These are phyloP conservation scores for Tetrao urogallus DNA, from an alignment of 2,113 vertebrate genomes.

Conservation along the genomic window DNA sequence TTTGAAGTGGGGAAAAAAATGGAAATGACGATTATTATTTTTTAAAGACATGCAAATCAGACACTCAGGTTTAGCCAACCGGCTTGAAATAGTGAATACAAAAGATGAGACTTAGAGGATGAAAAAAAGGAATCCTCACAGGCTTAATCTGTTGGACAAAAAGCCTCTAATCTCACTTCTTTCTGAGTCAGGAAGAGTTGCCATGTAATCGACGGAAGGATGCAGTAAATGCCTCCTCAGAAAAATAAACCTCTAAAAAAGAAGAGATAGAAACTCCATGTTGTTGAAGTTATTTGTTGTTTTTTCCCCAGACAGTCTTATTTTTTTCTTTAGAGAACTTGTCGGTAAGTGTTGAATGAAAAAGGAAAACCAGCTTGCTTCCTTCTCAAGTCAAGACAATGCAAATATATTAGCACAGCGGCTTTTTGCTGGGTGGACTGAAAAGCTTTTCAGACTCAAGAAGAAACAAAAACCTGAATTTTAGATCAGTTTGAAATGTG, in stretches of 20 bases:
- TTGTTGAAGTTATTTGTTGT: slow-evolving; percentile 1
- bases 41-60: slow-evolving; percentile 38
- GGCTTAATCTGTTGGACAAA: slow-evolving; percentile 40
- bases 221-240: slow-evolving; percentile 17
- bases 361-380: slow-evolving; percentile 34
- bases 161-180: slow-evolving; percentile 35
- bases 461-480: neutral
- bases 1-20: slow-evolving; percentile 26
- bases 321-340: slow-evolving; percentile 65
- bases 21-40: neutral
- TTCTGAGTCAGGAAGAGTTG: slow-evolving; percentile 36
- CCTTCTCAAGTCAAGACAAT: neutral
- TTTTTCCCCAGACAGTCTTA: slow-evolving; percentile 29
- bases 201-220: slow-evolving; percentile 36
- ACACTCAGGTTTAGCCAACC: slow-evolving; percentile 11
- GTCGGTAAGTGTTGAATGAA: slow-evolving; percentile 71
- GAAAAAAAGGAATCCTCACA: slow-evolving; percentile 21
- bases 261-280: neutral
- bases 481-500: neutral
- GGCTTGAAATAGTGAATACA: slow-evolving; percentile 41
- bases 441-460: slow-evolving; percentile 41
- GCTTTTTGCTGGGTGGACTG: slow-evolving; percentile 9
- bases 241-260: slow-evolving; percentile 38
- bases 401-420: neutral
- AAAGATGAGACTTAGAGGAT: slow-evolving; percentile 44